phyloP scores from a whole-genome alignment of 2,888 invertebrate genomes.

The Dione juno region DNA sequence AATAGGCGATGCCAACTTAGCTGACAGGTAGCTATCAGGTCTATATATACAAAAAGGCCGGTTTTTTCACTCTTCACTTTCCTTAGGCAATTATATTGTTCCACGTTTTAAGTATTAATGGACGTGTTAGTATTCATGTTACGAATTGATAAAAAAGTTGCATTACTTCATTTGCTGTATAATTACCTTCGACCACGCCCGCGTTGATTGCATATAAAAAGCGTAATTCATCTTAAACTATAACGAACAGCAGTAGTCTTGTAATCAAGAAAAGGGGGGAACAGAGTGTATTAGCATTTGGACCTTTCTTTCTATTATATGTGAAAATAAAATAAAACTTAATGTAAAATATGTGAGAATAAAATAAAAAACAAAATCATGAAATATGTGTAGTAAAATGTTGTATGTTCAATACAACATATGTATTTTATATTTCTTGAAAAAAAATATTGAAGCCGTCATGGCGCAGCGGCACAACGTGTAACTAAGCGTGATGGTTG shows the following conservation, averaged over 20 bases:
- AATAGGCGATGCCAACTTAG: constrained; percentile 41
- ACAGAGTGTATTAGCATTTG: too few species aligned
- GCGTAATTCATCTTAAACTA: not conserved
- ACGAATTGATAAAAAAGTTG: constrained; percentile 45
- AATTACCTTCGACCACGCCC: constrained; percentile 24
- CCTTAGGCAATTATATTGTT: constrained; percentile 46
- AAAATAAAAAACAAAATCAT: too few species aligned
- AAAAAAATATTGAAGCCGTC: too few species aligned
- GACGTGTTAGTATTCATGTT: constrained; percentile 44
- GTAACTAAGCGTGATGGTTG: too few species aligned
- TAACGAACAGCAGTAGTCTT: not conserved
- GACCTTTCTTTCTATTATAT: too few species aligned
- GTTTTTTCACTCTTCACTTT: constrained; percentile 46
- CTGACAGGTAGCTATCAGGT: constrained; percentile 44
- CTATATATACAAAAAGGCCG: constrained; percentile 47
- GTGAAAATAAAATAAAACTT: too few species aligned
- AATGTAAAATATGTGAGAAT: too few species aligned
- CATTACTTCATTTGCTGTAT: constrained; percentile 29
- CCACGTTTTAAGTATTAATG: constrained; percentile 42
- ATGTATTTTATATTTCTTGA: too few species aligned
- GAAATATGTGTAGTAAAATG: too few species aligned
- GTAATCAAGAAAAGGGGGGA: too few species aligned
- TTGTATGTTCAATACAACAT: too few species aligned
- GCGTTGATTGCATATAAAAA: not conserved
- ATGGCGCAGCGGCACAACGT: too few species aligned